phyloP scores from a whole-genome alignment of 1,140 invertebrate species.

The Anoplolepis gracilipes region DNA sequence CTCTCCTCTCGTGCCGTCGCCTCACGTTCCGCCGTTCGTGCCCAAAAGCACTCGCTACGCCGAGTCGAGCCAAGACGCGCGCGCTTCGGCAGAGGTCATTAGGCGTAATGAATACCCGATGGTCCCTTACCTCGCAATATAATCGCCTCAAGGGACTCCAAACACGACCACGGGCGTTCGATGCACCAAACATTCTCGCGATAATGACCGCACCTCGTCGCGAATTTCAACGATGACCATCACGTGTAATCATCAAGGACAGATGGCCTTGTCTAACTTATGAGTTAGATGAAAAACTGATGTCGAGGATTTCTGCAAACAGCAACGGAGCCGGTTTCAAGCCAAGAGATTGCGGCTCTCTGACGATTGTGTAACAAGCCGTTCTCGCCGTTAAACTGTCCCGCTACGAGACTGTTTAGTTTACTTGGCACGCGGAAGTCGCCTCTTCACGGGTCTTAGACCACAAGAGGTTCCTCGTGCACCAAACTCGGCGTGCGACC shows the following conservation, averaged over 20 bases:
- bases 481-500: conserved; percentile 40
- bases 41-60: conserved; percentile 73
- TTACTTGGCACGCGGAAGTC: conserved; percentile 71
- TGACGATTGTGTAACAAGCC: conserved; percentile 72
- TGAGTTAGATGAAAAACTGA: not conserved
- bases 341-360: conserved; percentile 44
- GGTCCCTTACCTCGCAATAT: conserved; percentile 72
- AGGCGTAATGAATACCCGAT: conserved; percentile 75
- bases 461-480: conserved; percentile 27
- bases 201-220: conserved; percentile 51
- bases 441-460: conserved; percentile 25
- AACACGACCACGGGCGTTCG: conserved; percentile 54
- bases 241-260: not conserved
- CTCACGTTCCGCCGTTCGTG: conserved; percentile 71
- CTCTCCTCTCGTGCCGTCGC: conserved; percentile 53
- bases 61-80: conserved; percentile 64
- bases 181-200: conserved; percentile 45
- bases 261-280: conserved; percentile 19
- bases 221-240: conserved; percentile 6
- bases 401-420: conserved; percentile 30
- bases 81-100: conserved; percentile 67
- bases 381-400: conserved; percentile 66
- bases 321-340: conserved; percentile 27
- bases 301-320: not conserved
- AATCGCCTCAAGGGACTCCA: conserved; percentile 64